Conservation (phyloP, 2,888 invertebrate genomes). For the Yponomeuta plumbellus region DNA sequence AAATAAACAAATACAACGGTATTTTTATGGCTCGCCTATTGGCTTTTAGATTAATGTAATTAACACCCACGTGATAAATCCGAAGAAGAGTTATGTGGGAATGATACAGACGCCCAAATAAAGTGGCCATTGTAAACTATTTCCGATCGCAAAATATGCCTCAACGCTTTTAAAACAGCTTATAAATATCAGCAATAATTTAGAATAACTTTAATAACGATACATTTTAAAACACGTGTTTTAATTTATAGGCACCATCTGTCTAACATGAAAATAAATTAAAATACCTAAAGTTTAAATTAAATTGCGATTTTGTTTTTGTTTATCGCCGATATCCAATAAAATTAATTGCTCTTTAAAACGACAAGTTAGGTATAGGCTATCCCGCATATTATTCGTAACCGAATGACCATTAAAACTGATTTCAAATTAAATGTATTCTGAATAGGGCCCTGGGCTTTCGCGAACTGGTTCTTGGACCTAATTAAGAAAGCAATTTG, state of each 20-base stretch:
- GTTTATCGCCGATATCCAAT: conserved; percentile 18
- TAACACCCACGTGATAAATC: conserved; percentile 41
- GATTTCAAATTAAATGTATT: conserved; percentile 22
- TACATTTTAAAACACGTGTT: background rate
- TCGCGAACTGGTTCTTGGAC: conserved; percentile 41
- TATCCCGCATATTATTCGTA: background rate
- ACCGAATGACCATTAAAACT: conserved; percentile 27
- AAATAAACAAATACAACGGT: conserved; percentile 46
- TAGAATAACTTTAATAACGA: background rate
- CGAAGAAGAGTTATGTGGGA: conserved; percentile 20
- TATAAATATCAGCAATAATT: background rate
- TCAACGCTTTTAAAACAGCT: background rate
- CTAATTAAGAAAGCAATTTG: conserved; percentile 72
- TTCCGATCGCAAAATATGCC: background rate
- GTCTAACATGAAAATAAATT: background rate
- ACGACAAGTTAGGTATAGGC: conserved; percentile 18
- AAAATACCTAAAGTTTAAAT: background rate
- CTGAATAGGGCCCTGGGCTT: conserved; percentile 15
- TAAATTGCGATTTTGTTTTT: conserved; percentile 10
- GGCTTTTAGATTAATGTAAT: conserved; percentile 41
- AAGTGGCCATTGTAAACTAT: background rate
- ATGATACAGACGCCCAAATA: background rate
- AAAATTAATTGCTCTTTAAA: conserved; percentile 26
- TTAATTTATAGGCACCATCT: background rate
- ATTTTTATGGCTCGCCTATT: conserved; percentile 38